Conservation (phyloP, 2,888 invertebrate species). For the Tipula lateralis region DNA sequence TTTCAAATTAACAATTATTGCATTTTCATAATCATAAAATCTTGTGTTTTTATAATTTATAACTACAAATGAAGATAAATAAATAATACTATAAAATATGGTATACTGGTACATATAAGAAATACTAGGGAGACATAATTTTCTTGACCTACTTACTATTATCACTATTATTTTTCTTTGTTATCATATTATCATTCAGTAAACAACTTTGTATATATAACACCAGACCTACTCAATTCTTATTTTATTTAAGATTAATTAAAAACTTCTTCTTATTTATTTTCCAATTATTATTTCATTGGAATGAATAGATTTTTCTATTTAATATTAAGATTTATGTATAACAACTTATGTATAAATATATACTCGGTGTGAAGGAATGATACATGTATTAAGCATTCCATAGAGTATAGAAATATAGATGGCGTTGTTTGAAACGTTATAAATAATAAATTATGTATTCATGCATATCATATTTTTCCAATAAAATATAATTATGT, state of each 20-base stretch:
- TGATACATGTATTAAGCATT: not conserved
- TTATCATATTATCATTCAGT: too few species aligned
- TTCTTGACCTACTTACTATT: not conserved
- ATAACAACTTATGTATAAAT: too few species aligned
- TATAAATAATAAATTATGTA: too few species aligned
- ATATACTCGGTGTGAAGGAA: too few species aligned
- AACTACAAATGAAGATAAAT: not conserved
- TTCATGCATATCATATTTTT: too few species aligned
- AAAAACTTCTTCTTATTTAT: not conserved
- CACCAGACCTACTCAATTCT: not conserved
- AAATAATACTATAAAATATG: not conserved
- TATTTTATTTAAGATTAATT: not conserved
- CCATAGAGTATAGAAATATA: too few species aligned
- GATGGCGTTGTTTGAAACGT: too few species aligned
- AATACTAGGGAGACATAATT: not conserved
- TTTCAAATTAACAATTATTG: not conserved
- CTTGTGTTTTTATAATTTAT: not conserved
- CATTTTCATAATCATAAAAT: not conserved
- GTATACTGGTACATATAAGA: not conserved
- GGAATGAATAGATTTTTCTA: not conserved
- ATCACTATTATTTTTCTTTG: not conserved
- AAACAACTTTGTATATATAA: not conserved
- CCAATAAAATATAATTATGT: too few species aligned
- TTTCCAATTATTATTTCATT: not conserved
- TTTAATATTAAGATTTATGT: too few species aligned